Conservation (phyloP, 1,140 invertebrate species). For the Epicauta chinensis region DNA sequence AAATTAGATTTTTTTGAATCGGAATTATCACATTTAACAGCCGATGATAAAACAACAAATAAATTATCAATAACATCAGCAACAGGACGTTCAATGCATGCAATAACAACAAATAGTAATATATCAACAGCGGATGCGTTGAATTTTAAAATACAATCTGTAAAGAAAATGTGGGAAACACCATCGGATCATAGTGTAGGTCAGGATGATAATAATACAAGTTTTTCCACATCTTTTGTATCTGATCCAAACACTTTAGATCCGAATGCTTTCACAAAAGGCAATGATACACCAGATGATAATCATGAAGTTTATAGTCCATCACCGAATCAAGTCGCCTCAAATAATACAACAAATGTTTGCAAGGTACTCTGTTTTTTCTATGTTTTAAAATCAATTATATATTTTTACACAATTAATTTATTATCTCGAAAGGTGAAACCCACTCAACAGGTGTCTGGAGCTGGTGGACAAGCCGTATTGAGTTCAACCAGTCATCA, state of each 20-base stretch:
- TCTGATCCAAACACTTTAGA: slow-evolving; percentile 35
- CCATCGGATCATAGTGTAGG: slow-evolving; percentile 58
- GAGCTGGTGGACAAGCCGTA: slow-evolving; percentile 42
- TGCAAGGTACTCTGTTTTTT: slow-evolving; percentile 52
- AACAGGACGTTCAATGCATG: slow-evolving; percentile 50
- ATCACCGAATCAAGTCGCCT: slow-evolving; percentile 41
- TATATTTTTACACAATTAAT: neutral
- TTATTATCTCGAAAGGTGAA: slow-evolving; percentile 52
- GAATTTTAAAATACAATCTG: slow-evolving; percentile 89
- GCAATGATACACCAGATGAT: slow-evolving; percentile 42
- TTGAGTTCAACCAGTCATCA: slow-evolving; percentile 29
- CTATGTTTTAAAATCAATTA: neutral
- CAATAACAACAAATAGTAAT: slow-evolving; percentile 51
- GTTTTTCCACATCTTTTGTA: slow-evolving; percentile 49
- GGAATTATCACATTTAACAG: slow-evolving; percentile 67
- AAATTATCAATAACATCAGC: neutral
- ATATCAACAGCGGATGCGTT: slow-evolving; percentile 74
- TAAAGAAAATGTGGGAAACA: slow-evolving; percentile 85
- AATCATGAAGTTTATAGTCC: slow-evolving; percentile 50
- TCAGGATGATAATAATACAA: slow-evolving; percentile 46
- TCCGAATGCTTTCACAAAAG: slow-evolving; percentile 35
- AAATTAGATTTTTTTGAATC: slow-evolving; percentile 89
- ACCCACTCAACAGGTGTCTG: slow-evolving; percentile 61
- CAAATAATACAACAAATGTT: slow-evolving; percentile 55
- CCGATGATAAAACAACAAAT: slow-evolving; percentile 63